A percentile compares a stretch with the other conserved stretches of the same genome.
Evolutionary conservation across 2,113 vertebrate species (phyloP).

Genomic region (Halcyon malimbica): DNA sequence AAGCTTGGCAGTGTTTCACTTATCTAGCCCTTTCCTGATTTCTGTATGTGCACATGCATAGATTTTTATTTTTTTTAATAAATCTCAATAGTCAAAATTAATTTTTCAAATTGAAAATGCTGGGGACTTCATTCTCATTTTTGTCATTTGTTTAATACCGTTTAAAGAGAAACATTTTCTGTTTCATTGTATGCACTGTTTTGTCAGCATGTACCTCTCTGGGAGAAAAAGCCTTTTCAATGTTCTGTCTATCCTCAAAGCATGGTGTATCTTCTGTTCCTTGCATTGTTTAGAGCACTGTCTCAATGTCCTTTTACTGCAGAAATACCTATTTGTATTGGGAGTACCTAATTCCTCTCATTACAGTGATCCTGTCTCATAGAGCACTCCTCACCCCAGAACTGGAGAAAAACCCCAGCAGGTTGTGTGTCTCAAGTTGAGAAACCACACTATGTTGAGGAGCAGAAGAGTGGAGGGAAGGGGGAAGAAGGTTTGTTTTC

Average conservation of each 20-base stretch:
- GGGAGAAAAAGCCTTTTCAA: constrained; percentile 65
- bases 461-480: background rate
- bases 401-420: background rate
- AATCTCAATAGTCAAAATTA: constrained; percentile 19
- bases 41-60: constrained; percentile 58
- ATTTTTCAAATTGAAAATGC: constrained; percentile 68
- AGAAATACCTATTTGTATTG: constrained; percentile 70
- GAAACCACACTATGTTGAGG: background rate
- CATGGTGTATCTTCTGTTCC: constrained; percentile 81
- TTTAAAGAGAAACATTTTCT: constrained; percentile 67
- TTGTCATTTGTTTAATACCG: constrained; percentile 85
- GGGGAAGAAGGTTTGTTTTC: background rate
- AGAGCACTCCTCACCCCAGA: background rate
- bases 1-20: constrained; percentile 60
- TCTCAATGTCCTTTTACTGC: constrained; percentile 74
- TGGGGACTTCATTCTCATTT: constrained; percentile 83
- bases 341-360: constrained; percentile 58
- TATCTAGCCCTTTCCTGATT: constrained; percentile 60
- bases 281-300: constrained; percentile 74
- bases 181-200: constrained; percentile 78
- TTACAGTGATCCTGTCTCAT: constrained; percentile 77
- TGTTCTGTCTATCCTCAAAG: constrained; percentile 77
- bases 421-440: background rate
- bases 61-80: background rate
- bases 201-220: constrained; percentile 84